phyloP scores from a whole-genome alignment of 2,113 vertebrate species.

The Leptobrachium ailaonicum region DNA sequence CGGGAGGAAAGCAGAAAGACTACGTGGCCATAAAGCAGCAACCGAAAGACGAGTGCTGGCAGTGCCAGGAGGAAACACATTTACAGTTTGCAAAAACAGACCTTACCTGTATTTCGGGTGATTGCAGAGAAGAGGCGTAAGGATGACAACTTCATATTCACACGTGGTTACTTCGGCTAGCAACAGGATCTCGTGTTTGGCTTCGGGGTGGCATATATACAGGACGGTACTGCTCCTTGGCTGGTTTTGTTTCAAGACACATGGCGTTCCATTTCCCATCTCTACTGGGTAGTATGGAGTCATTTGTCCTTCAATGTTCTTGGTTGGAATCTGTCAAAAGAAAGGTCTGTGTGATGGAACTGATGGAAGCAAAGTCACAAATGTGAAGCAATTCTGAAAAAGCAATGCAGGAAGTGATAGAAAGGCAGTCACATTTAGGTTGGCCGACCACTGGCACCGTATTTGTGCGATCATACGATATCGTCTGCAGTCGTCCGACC shows the following conservation, averaged over 20 bases:
- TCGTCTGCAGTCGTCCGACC: too few species aligned
- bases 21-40: not conserved
- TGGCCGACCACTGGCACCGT: too few species aligned
- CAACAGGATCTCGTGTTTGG: constrained; percentile 95
- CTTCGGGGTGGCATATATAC: constrained; percentile 96
- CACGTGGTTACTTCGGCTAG: constrained; percentile 95
- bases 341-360: too few species aligned
- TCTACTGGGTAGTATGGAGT: constrained; percentile 88
- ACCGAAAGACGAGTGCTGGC: not conserved
- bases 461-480: too few species aligned
- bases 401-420: too few species aligned
- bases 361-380: too few species aligned
- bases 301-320: constrained; percentile 97
- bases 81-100: not conserved
- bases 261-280: constrained; percentile 93
- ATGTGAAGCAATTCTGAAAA: too few species aligned
- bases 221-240: constrained; percentile 84
- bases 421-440: too few species aligned
- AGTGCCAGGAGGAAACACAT: not conserved
- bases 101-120: constrained; percentile 93
- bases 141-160: constrained; percentile 95
- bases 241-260: constrained; percentile 82
- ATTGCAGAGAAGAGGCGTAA: constrained; percentile 90
- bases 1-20: constrained; percentile 16
- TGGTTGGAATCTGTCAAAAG: constrained; percentile 71